Evolutionary conservation across 2,888 invertebrate genomes (phyloP).

Genomic region (Drosophila austrosaltans): DNA sequence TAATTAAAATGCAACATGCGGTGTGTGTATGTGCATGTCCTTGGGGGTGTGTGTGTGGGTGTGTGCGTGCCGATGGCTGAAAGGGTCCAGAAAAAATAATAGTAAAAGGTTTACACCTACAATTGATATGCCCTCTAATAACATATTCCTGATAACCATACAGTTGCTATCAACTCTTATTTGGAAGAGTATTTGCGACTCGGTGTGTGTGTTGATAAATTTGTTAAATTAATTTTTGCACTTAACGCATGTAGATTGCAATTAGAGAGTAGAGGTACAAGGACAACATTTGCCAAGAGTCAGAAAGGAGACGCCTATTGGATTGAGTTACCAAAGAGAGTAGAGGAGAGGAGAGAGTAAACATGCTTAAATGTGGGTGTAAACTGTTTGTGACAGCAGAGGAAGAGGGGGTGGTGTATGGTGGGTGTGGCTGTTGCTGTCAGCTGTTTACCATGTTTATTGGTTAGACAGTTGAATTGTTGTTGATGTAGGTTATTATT

Average conservation of each 20-base stretch:
- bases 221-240: conserved; percentile 72
- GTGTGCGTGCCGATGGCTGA: conserved; percentile 37
- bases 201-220: conserved; percentile 30
- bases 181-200: conserved; percentile 17
- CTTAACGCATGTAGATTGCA: conserved; percentile 69
- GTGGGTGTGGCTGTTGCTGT: conserved; percentile 27
- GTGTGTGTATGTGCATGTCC: conserved; percentile 2
- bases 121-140: not conserved
- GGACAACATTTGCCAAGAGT: conserved; percentile 23
- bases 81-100: not conserved
- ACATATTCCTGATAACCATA: too few species aligned
- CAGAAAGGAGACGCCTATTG: conserved; percentile 11
- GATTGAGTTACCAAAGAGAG: conserved; percentile 60
- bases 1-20: conserved; percentile 58
- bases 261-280: conserved; percentile 46
- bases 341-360: conserved; percentile 24
- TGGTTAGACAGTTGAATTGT: conserved; percentile 19
- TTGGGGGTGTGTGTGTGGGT: not conserved
- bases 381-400: not conserved
- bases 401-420: not conserved
- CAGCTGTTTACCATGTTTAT: conserved; percentile 33
- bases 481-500: conserved; percentile 62
- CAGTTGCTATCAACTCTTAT: not conserved
- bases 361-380: conserved; percentile 4
- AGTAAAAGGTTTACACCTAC: too few species aligned